Percentiles rank a stretch among this genome's conserved stretches.
phyloP scores from a whole-genome alignment of 2,113 vertebrate species.

The Nematolebias whitei region DNA sequence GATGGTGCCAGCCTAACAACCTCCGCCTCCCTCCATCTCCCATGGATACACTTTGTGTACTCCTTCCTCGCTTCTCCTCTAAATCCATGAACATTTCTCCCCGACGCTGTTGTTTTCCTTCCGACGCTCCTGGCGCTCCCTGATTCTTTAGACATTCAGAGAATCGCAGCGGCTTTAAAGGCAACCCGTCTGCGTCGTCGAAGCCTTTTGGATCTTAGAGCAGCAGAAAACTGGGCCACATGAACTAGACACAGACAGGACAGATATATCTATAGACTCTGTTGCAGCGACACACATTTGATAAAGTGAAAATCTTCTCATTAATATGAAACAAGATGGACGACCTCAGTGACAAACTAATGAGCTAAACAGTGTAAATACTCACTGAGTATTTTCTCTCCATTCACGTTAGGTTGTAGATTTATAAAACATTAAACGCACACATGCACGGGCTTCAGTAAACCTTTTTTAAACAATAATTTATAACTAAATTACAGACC shows the following conservation, averaged over 20 bases:
- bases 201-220: slow-evolving; percentile 57
- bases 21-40: slow-evolving; percentile 28
- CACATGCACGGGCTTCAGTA: no score
- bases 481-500: no score
- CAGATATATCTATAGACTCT: slow-evolving; percentile 50
- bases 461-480: no score
- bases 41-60: slow-evolving; percentile 35
- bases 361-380: slow-evolving; percentile 58
- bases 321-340: slow-evolving; percentile 62
- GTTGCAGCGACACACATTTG: slow-evolving; percentile 59
- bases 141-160: slow-evolving; percentile 37
- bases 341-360: slow-evolving; percentile 55
- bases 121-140: slow-evolving; percentile 32
- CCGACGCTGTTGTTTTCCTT: slow-evolving; percentile 13
- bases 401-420: no score
- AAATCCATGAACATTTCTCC: slow-evolving; percentile 10
- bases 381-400: background rate
- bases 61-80: slow-evolving; percentile 4
- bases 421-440: no score
- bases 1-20: slow-evolving; percentile 42
- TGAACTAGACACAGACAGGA: slow-evolving; percentile 43
- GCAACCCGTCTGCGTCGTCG: slow-evolving; percentile 16
- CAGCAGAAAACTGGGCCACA: slow-evolving; percentile 65
- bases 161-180: slow-evolving; percentile 49
- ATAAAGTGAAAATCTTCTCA: slow-evolving; percentile 57